phyloP scores from a whole-genome alignment of 2,797 vertebrate genomes.

The Pseudochaenichthys georgianus region DNA sequence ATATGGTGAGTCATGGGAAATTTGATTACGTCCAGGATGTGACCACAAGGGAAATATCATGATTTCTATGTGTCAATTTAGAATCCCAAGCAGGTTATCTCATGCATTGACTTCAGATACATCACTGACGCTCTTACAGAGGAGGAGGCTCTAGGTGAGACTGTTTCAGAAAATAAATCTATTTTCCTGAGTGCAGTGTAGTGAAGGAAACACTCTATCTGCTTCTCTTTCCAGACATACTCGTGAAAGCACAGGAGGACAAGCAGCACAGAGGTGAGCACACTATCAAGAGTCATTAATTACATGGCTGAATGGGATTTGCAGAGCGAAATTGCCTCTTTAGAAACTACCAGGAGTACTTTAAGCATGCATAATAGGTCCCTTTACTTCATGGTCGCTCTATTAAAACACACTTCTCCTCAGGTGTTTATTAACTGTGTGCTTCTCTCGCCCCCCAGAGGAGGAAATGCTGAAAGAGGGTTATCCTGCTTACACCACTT shows the following conservation, averaged over 20 bases:
- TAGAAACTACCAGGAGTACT: constrained; percentile 37
- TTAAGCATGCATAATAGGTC: constrained; percentile 32
- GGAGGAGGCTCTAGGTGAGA: constrained; percentile 85
- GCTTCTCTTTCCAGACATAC: constrained; percentile 77
- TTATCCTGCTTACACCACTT: constrained; percentile 88
- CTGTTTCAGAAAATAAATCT: constrained; percentile 1
- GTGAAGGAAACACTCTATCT: neutral
- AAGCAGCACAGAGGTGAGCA: constrained; percentile 85
- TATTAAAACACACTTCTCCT: constrained; percentile 31
- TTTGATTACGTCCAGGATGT: neutral
- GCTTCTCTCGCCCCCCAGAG: constrained; percentile 74
- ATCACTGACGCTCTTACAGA: constrained; percentile 87
- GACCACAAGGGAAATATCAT: neutral
- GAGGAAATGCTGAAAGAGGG: constrained; percentile 81
- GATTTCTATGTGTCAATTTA: constrained; percentile 46
- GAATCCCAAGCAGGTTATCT: constrained; percentile 84
- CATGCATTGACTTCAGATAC: constrained; percentile 90
- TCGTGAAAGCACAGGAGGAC: constrained; percentile 80
- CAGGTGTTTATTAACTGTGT: constrained; percentile 23
- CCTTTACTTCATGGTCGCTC: constrained; percentile 16
- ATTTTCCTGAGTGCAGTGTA: neutral
- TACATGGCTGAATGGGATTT: constrained; percentile 26
- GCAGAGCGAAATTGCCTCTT: constrained; percentile 38
- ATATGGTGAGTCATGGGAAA: constrained; percentile 84
- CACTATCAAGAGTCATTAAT: constrained; percentile 35